These are phyloP conservation scores for Tuta absoluta DNA, from an alignment of 2,888 invertebrate species.

Conservation along the genomic window DNA sequence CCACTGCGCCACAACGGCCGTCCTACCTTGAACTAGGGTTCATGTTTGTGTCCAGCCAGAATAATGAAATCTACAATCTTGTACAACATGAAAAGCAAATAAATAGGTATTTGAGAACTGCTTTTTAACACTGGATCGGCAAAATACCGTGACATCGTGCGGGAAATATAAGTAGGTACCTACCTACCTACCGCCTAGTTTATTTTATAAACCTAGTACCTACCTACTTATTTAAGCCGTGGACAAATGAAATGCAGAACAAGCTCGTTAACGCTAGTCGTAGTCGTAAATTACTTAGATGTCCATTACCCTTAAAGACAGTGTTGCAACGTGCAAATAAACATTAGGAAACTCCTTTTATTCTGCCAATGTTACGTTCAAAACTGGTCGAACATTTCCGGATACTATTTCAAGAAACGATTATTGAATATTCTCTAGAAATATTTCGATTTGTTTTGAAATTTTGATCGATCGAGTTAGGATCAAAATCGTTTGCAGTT, in stretches of 20 bases:
- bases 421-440: not conserved
- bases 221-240: constrained; percentile 1
- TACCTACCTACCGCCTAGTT: not conserved
- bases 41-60: too few species aligned
- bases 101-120: too few species aligned
- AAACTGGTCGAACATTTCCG: not conserved
- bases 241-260: constrained; percentile 5
- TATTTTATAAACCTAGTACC: not conserved
- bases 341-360: constrained; percentile 9
- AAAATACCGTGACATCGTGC: too few species aligned
- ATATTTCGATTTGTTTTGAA: not conserved
- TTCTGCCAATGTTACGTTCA: not conserved
- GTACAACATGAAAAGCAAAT: too few species aligned
- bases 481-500: too few species aligned
- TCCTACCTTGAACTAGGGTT: too few species aligned
- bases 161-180: not conserved
- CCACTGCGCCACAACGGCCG: too few species aligned
- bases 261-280: constrained; percentile 12
- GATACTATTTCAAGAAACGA: not conserved
- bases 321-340: constrained; percentile 6
- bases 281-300: constrained; percentile 7
- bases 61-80: too few species aligned
- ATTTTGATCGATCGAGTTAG: not conserved
- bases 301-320: constrained; percentile 9
- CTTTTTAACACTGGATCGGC: too few species aligned